These are phyloP conservation scores for Bombus balteatus DNA, from an alignment of 1,140 invertebrate genomes.

Conservation along the genomic window DNA sequence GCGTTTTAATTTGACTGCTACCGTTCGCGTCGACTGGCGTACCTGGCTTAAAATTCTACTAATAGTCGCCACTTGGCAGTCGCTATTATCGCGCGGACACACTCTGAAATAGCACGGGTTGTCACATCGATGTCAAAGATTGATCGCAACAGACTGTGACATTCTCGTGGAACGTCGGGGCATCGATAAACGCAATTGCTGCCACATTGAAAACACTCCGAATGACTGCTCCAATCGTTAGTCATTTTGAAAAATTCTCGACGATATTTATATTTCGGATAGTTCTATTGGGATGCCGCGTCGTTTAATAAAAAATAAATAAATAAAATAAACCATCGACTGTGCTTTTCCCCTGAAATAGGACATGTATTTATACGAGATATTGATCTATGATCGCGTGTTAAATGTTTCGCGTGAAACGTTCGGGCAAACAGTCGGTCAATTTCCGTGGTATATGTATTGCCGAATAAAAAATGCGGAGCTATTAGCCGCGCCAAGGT, in stretches of 20 bases:
- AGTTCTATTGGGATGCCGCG: neutral
- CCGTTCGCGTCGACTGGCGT: slow-evolving; percentile 32
- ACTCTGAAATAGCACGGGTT: slow-evolving; percentile 49
- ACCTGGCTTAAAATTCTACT: slow-evolving; percentile 57
- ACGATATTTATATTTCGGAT: neutral
- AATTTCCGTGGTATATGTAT: slow-evolving; percentile 16
- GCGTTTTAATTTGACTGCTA: slow-evolving; percentile 57
- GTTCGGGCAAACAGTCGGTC: slow-evolving; percentile 15
- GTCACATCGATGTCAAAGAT: slow-evolving; percentile 56
- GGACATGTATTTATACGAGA: neutral
- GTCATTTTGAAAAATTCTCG: neutral
- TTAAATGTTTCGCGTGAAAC: slow-evolving; percentile 4
- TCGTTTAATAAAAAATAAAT: neutral
- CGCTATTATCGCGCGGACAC: slow-evolving; percentile 61
- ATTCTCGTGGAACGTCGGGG: slow-evolving; percentile 30
- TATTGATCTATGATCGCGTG: neutral
- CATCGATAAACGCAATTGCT: slow-evolving; percentile 24
- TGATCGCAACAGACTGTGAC: slow-evolving; percentile 51
- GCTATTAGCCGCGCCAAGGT: slow-evolving; percentile 62
- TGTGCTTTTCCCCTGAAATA: neutral
- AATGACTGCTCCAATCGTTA: neutral
- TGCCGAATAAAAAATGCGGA: neutral
- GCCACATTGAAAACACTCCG: neutral
- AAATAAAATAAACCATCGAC: too few species aligned
- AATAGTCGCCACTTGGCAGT: slow-evolving; percentile 62